phyloP scores from a whole-genome alignment of 2,888 invertebrate genomes.

The Dimorphilus gyrociliatus region DNA sequence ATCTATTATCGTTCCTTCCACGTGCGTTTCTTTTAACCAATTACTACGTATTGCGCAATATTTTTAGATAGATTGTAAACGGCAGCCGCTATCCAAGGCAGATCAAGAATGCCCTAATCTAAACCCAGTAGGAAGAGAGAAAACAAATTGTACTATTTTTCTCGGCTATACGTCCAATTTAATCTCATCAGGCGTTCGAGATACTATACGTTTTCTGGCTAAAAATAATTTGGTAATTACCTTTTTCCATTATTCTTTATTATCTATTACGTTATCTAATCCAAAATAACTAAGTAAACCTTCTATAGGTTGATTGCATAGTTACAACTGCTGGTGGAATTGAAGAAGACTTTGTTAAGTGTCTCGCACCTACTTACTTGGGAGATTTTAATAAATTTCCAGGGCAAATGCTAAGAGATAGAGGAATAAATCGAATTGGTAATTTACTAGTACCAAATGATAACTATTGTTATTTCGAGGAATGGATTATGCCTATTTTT shows the following conservation, averaged over 20 bases:
- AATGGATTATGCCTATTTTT: constrained; percentile 85
- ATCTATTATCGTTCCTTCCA: too few species aligned
- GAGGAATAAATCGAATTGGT: constrained; percentile 75
- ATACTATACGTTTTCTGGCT: constrained; percentile 69
- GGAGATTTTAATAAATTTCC: constrained; percentile 75
- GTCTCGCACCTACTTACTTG: constrained; percentile 77
- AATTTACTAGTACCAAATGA: constrained; percentile 93
- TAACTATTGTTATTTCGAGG: constrained; percentile 93
- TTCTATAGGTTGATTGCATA: constrained; percentile 64
- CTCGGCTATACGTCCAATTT: constrained; percentile 93
- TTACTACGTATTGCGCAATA: background rate
- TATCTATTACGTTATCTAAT: background rate
- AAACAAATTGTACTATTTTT: constrained; percentile 69
- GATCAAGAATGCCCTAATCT: constrained; percentile 51
- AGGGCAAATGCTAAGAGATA: constrained; percentile 56
- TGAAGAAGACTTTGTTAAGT: constrained; percentile 98
- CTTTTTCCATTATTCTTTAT: background rate
- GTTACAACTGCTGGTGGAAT: constrained; percentile 95
- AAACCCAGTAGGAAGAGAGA: constrained; percentile 44
- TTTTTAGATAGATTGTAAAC: constrained; percentile 51
- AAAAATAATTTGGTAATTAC: constrained; percentile 56
- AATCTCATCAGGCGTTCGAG: constrained; percentile 82
- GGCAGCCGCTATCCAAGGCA: constrained; percentile 51
- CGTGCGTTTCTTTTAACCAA: background rate
- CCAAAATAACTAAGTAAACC: background rate